These are phyloP conservation scores for Ceratosolen solmsi DNA, from an alignment of 1,140 invertebrate species.

Conservation along the genomic window DNA sequence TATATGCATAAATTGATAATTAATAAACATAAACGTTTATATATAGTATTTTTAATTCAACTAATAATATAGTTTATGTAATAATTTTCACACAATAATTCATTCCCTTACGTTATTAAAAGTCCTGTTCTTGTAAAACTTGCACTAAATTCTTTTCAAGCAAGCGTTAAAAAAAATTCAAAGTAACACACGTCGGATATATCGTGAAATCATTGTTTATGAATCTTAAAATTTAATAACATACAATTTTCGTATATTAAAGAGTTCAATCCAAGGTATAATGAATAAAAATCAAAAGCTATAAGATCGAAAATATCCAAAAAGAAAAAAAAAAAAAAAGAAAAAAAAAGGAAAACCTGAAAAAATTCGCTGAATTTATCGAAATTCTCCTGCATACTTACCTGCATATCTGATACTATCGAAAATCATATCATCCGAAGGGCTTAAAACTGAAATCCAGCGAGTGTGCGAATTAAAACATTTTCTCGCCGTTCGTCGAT, in stretches of 20 bases:
- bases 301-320: too few relatives aligned
- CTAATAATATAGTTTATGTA: neutral
- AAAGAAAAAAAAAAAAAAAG: neutral
- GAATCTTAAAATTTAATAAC: conserved; percentile 20
- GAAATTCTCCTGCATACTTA: neutral
- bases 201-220: conserved; percentile 9
- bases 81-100: neutral
- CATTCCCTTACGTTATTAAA: neutral
- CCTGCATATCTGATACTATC: neutral
- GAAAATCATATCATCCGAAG: conserved; percentile 12
- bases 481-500: conserved; percentile 26
- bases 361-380: neutral
- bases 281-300: too few relatives aligned
- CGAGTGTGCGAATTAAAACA: conserved; percentile 32
- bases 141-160: too few relatives aligned
- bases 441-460: neutral
- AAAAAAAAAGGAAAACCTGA: neutral
- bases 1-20: too few relatives aligned
- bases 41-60: neutral
- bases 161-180: neutral
- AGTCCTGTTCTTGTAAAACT: too few relatives aligned
- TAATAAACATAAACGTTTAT: neutral
- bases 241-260: neutral
- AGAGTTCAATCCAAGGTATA: too few relatives aligned
- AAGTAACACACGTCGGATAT: neutral